Base-by-base conservation (phyloP, 2,888 invertebrate genomes). In the Tachina fera region DNA sequence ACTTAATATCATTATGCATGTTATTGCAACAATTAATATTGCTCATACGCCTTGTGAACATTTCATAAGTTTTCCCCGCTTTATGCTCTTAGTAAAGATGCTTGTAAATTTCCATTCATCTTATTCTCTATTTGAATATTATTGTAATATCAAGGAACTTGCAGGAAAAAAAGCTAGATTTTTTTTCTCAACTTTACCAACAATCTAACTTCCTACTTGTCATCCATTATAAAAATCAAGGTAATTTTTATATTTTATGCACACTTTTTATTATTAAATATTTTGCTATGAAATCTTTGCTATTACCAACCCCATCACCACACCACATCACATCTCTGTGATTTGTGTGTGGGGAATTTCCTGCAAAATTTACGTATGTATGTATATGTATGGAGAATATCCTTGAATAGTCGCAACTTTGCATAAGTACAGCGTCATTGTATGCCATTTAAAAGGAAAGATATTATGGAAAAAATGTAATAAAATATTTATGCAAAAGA, bases 401-500 rank as follows among this genome's bases (percentile, higher is more conserved):
- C 10, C 61, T 63, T 41, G 47, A 14, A 16, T 13, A 22, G 22
- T 10, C 43, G n/a, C 22, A 22, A 41, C 45, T 78, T 79, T 71
- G 61, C 71, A 78, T 53, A 61, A 75, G 51, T 63, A 22, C 31
- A 53, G 6, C 51, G 5, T 43, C 39, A 58, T 65, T 72, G 56
- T 82, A 39, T 39, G 70, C 22, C 45, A 63, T 82, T 75, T 63
- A 70, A 56, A 41, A 47, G 58, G 39, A 13, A 75, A 61, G 41
- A 68, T 45, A 68, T 68, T 53, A 58, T 53, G 45, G 9, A 16
- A 65, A 77, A 22, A 63, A 41, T 61, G 45, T 71, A 70, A 79
- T 83, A 79, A 86, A 75, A 79, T 76, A 82, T 82, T 78, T 85
- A 85, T 85, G 82, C 82, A 82, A 86, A 76, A 68, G 71, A 60